Conservation (phyloP, 1,140 invertebrate genomes). For the Scaptodrosophila lebanonensis region DNA sequence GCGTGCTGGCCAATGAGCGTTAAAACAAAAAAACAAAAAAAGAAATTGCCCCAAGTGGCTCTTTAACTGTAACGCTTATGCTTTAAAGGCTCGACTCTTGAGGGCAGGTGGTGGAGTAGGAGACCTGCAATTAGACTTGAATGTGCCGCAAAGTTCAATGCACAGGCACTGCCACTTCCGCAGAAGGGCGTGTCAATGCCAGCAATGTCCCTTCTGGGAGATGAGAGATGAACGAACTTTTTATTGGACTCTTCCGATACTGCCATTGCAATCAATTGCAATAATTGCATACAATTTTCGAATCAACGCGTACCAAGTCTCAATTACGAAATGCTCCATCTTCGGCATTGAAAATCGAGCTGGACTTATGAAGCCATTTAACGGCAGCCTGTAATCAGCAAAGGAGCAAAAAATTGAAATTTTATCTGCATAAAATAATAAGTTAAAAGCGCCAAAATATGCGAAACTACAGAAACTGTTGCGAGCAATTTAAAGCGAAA, state of each 20-base stretch:
- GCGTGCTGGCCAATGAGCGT: too few relatives aligned
- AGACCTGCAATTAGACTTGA: conserved; percentile 63
- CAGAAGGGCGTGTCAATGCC: conserved; percentile 56
- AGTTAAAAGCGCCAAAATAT: conserved; percentile 69
- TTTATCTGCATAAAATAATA: conserved; percentile 58
- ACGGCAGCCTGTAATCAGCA: conserved; percentile 46
- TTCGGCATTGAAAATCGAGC: conserved; percentile 39
- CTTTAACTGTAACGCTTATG: conserved; percentile 7
- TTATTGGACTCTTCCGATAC: conserved; percentile 28
- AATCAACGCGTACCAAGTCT: conserved; percentile 69
- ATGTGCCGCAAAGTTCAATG: conserved; percentile 31
- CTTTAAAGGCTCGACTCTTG: conserved; percentile 30
- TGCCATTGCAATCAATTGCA: conserved; percentile 29
- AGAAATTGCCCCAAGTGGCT: conserved; percentile 22
- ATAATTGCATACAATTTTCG: conserved; percentile 74
- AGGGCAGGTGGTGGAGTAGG: conserved; percentile 29
- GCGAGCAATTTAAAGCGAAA: conserved; percentile 6
- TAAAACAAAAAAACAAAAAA: too few relatives aligned
- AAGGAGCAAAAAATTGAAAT: conserved; percentile 62
- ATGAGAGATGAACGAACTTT: conserved; percentile 68
- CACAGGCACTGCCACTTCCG: conserved; percentile 45
- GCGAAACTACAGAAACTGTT: conserved; percentile 36
- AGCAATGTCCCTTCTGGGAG: too few relatives aligned
- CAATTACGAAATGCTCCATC: conserved; percentile 51
- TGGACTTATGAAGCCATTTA: conserved; percentile 66